Conservation (phyloP, 92 coral and sea anemone species). For the Isaurus tuberculatus region DNA sequence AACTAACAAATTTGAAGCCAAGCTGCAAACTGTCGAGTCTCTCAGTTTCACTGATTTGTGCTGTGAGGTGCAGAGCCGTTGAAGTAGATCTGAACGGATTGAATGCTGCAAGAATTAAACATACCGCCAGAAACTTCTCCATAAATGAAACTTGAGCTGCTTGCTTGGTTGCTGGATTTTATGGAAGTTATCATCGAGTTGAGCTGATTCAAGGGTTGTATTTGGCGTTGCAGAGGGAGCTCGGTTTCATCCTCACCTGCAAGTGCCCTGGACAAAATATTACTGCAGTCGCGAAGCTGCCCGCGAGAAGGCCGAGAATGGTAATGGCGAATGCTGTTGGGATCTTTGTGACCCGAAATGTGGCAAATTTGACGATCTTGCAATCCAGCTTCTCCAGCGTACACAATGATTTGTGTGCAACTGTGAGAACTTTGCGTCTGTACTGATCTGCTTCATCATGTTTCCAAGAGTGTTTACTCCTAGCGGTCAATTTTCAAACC, state of each 20-base stretch:
- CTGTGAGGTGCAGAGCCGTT: conserved; percentile 3
- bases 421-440: background rate
- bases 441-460: conserved; percentile 65
- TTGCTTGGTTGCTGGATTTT: conserved; percentile 16
- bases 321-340: conserved; percentile 34
- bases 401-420: conserved; percentile 48
- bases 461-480: conserved; percentile 16
- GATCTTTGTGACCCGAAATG: conserved; percentile 61
- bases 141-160: conserved; percentile 5
- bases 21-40: no score
- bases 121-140: conserved; percentile 9
- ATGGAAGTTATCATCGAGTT: conserved; percentile 25
- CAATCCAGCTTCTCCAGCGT: conserved; percentile 62
- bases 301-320: conserved; percentile 32
- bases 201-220: conserved; percentile 5
- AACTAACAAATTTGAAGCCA: no score
- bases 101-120: conserved; percentile 31
- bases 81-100: background rate
- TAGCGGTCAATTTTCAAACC: background rate
- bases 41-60: conserved; percentile 25
- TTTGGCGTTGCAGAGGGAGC: background rate
- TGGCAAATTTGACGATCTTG: conserved; percentile 59
- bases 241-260: conserved; percentile 28
- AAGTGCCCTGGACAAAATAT: conserved; percentile 36
- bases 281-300: conserved; percentile 37